Conservation (phyloP, 2,888 invertebrate species). For the Podabrus alpinus region DNA sequence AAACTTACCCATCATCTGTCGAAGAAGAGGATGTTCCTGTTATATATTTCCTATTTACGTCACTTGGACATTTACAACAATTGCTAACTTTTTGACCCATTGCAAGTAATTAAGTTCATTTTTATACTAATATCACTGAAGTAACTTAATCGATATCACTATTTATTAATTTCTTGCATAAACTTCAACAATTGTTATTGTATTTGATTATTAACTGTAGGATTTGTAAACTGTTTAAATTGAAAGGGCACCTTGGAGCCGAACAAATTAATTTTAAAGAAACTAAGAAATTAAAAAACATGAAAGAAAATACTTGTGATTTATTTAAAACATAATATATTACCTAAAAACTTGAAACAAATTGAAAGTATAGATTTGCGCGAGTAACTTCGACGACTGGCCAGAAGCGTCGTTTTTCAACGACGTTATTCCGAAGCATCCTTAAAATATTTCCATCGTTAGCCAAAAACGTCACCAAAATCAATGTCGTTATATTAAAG, state of each 20-base stretch:
- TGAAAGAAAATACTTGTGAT: neutral
- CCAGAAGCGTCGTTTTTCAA: constrained; percentile 22
- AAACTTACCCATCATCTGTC: constrained; percentile 14
- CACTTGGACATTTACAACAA: constrained; percentile 53
- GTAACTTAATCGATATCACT: neutral
- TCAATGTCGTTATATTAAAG: constrained; percentile 8
- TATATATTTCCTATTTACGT: constrained; percentile 43
- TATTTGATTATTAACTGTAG: too few species aligned
- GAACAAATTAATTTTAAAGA: neutral
- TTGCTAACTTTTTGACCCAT: constrained; percentile 57
- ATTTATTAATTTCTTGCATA: neutral
- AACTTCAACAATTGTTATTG: neutral
- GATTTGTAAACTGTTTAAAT: neutral
- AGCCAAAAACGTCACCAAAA: constrained; percentile 30
- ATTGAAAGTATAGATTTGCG: constrained; percentile 25
- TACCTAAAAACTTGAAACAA: constrained; percentile 5
- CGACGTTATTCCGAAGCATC: constrained; percentile 26
- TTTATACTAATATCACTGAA: constrained; percentile 6
- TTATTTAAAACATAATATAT: constrained; percentile 1
- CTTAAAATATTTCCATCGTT: constrained; percentile 46
- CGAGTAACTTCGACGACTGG: constrained; percentile 46
- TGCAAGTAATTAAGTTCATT: neutral
- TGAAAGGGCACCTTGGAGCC: neutral
- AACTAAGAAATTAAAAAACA: neutral
- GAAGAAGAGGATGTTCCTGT: constrained; percentile 16